These are phyloP conservation scores for Chymomyza costata DNA, from an alignment of 1,140 invertebrate species.

Conservation along the genomic window DNA sequence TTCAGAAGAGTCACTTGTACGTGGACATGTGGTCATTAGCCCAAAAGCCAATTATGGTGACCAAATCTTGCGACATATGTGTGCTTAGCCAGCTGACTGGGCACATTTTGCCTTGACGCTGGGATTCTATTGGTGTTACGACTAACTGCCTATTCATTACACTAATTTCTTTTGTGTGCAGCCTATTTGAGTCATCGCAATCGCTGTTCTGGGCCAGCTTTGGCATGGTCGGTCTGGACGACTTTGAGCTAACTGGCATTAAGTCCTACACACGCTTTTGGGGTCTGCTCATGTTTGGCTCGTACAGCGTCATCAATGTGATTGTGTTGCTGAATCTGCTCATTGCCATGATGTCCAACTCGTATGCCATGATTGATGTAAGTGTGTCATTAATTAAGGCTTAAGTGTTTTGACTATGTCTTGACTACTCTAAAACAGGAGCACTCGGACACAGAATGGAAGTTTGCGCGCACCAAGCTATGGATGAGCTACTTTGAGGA, in stretches of 20 bases:
- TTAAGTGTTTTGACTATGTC: not conserved
- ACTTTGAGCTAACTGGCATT: slow-evolving; percentile 85
- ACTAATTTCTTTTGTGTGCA: slow-evolving; percentile 68
- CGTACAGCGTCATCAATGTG: slow-evolving; percentile 89
- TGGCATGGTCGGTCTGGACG: slow-evolving; percentile 87
- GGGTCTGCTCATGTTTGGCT: slow-evolving; percentile 88
- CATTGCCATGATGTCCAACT: slow-evolving; percentile 95
- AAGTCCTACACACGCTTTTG: slow-evolving; percentile 88
- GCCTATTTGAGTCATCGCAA: slow-evolving; percentile 92
- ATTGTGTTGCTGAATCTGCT: slow-evolving; percentile 90
- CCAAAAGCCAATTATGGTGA: slow-evolving; percentile 47
- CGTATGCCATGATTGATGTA: slow-evolving; percentile 85
- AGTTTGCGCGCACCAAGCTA: slow-evolving; percentile 90
- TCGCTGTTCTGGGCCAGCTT: slow-evolving; percentile 94
- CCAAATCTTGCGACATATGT: not conserved
- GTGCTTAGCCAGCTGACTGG: not conserved
- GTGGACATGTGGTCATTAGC: too few relatives aligned
- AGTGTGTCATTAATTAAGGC: slow-evolving; percentile 31
- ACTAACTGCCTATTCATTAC: slow-evolving; percentile 22
- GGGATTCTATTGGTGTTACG: not conserved
- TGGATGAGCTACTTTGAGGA: slow-evolving; percentile 96
- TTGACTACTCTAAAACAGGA: slow-evolving; percentile 77
- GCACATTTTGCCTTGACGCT: not conserved
- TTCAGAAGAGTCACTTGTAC: slow-evolving; percentile 23
- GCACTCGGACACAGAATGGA: slow-evolving; percentile 92